Evolutionary conservation across 2,797 vertebrate genomes (phyloP), one percentile per base, ranked within the genome.

Genomic region (Enteromius paludinosus): DNA sequence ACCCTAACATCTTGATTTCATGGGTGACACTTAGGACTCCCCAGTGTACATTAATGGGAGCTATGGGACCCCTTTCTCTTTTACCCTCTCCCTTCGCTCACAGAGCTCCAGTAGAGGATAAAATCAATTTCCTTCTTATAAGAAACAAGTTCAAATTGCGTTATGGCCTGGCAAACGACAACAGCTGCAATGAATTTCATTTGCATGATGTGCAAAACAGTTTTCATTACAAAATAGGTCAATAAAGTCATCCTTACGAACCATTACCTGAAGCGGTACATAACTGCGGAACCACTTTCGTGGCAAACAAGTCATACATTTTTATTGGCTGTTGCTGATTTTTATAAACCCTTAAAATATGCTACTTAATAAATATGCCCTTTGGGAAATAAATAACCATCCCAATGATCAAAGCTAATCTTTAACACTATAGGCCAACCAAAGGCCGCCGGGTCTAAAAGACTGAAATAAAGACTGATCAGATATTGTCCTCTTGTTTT

Each of bases 1-100:
- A 95, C 94, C 95, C 94, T 95, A 95, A 96, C 94, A 96, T 95
- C 93, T 93, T 90, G 93, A 96, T 96, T 96, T 96, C 94, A 96
- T 95, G 95, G 95, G 94, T 95, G 95, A 95, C 94, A 95, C 94
- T 95, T 94, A 94, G 93, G 89, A 93, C 93, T 93, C 93, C 94
- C 94, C 92, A 90, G 92, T 93, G 93, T 91, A 91, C 90, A 90
- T 90, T 93, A 94, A 94, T 93, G 92, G 91, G 92, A 87, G 92
- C 90, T 89, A 87, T 90, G 92, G 92, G 91, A 93, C 90, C 91
- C 90, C 92, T 91, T 90, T 89, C 87, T 89, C 88, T 70, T 23
- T 82, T 49, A 17, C 49, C 84, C 89, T 90, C 90, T 87, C 64
- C 2, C 10, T 71, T 52, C 30, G 14, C 61, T 70, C 64, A 33